These are phyloP conservation scores for Temnothorax ravouxi DNA, from an alignment of 2,888 invertebrate genomes.

Conservation along the genomic window DNA sequence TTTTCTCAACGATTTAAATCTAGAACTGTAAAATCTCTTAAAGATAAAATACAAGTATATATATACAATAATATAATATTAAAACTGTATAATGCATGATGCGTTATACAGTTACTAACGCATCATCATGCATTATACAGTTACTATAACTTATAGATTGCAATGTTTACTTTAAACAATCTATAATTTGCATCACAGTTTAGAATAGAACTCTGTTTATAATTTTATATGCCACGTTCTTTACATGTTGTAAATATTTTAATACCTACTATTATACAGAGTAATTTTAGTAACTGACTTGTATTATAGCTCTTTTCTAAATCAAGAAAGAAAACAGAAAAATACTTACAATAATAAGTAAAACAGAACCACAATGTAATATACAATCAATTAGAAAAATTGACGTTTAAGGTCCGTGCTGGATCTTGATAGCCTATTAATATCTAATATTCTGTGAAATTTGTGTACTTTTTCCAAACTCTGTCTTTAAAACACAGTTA, in stretches of 20 bases:
- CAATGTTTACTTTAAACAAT: background rate
- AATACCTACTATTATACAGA: no score
- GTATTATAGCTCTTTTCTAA: background rate
- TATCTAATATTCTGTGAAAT: no score
- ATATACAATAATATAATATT: background rate
- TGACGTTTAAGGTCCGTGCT: no score
- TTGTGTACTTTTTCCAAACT: no score
- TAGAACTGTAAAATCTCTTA: background rate
- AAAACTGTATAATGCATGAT: background rate
- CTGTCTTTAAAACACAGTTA: no score
- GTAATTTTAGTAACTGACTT: no score
- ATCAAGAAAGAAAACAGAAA: background rate
- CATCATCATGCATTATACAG: no score
- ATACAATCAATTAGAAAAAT: no score
- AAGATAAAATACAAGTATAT: background rate
- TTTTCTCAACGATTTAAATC: background rate
- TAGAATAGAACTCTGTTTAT: background rate
- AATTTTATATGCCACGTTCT: background rate
- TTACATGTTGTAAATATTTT: background rate
- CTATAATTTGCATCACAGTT: background rate
- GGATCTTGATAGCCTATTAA: no score
- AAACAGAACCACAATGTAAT: no score
- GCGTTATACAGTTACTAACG: background rate
- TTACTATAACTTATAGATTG: no score
- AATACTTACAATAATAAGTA: no score